A percentile compares a stretch with the other conserved stretches of the same genome.
Conservation (phyloP, 2,888 invertebrate species). For the Malacosoma neustria region DNA sequence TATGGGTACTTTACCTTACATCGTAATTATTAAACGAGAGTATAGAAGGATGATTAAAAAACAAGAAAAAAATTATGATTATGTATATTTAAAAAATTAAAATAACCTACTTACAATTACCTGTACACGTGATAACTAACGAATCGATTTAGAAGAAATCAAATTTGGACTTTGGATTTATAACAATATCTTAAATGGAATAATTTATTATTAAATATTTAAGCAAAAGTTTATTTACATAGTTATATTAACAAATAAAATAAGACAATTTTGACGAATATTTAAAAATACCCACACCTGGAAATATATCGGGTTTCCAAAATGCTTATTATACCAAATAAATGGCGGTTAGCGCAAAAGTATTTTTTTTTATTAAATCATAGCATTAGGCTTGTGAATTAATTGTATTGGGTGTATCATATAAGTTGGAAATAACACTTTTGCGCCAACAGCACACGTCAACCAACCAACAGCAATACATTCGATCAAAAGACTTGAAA, state of each 20-base stretch:
- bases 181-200: conserved; percentile 36
- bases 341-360: too few relatives aligned
- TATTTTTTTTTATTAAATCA: too few relatives aligned
- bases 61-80: conserved; percentile 57
- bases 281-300: neutral
- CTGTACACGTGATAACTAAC: conserved; percentile 68
- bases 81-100: conserved; percentile 70
- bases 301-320: too few relatives aligned
- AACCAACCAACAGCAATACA: too few relatives aligned
- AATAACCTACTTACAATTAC: conserved; percentile 68
- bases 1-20: too few relatives aligned
- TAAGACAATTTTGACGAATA: neutral
- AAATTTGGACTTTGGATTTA: conserved; percentile 54
- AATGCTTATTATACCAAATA: too few relatives aligned
- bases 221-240: conserved; percentile 50
- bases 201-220: conserved; percentile 10
- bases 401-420: too few relatives aligned
- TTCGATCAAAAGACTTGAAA: too few relatives aligned
- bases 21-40: too few relatives aligned
- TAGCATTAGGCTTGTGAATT: too few relatives aligned
- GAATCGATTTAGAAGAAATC: conserved; percentile 47
- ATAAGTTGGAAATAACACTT: too few relatives aligned
- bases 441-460: too few relatives aligned
- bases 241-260: conserved; percentile 31
- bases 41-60: conserved; percentile 28